Percentiles rank a stretch among this genome's conserved stretches.
Conservation (phyloP, 2,113 vertebrate genomes). For the Pygathrix nemaeus region DNA sequence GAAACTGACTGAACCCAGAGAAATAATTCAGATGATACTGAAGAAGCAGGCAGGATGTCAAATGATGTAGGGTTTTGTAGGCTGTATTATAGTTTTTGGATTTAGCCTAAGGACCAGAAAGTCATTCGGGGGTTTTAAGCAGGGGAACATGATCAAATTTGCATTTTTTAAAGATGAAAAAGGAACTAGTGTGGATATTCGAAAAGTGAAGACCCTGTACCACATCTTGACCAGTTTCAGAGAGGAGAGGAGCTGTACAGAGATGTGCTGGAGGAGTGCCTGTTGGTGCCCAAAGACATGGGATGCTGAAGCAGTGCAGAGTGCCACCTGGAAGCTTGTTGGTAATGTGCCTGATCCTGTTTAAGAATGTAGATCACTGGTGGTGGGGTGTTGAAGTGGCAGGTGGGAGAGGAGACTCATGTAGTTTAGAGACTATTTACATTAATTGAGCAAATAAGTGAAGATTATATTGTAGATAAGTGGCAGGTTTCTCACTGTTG, state of each 20-base stretch:
- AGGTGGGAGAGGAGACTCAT: not conserved
- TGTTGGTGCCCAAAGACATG: not conserved
- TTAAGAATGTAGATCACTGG: not conserved
- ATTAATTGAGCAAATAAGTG: not conserved
- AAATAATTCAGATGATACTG: slow-evolving; percentile 42
- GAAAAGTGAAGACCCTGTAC: not conserved
- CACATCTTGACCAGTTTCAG: not conserved
- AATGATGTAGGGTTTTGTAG: not conserved
- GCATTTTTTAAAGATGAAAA: slow-evolving; percentile 32
- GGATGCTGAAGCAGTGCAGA: not conserved
- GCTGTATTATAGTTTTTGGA: not conserved
- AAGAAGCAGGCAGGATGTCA: not conserved
- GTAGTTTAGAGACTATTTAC: not conserved
- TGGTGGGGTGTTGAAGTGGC: not conserved
- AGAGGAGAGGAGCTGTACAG: not conserved
- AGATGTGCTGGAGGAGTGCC: not conserved
- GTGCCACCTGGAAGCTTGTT: not conserved
- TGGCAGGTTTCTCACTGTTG: not conserved
- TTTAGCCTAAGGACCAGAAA: not conserved
- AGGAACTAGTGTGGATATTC: not conserved
- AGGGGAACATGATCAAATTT: slow-evolving; percentile 10
- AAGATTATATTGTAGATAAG: not conserved
- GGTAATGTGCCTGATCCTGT: not conserved
- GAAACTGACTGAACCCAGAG: slow-evolving; percentile 22
- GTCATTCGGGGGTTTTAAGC: not conserved